Evolutionary conservation across 1,140 invertebrate genomes (phyloP).

Genomic region (Monomorium pharaonis): DNA sequence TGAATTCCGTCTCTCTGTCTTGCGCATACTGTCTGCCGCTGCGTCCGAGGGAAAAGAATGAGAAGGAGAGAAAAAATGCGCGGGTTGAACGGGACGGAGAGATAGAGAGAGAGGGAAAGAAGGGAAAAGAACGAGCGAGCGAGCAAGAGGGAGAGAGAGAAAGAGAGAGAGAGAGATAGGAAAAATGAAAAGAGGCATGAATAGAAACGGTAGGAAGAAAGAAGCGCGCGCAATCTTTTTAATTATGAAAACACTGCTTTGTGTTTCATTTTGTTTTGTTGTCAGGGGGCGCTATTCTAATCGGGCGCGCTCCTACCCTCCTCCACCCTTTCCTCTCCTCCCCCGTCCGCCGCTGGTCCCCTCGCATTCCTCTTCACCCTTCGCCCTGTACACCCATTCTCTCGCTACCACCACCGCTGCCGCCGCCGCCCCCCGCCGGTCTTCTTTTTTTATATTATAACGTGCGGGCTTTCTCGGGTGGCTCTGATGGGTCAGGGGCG

Average conservation of each 20-base stretch:
- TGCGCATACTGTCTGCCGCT: not conserved
- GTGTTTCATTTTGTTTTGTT: constrained; percentile 79
- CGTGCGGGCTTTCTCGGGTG: constrained; percentile 65
- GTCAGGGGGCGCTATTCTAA: constrained; percentile 76
- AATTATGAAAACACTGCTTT: constrained; percentile 79
- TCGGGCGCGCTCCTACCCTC: constrained; percentile 64
- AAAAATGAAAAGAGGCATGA: constrained; percentile 46
- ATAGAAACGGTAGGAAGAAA: constrained; percentile 66
- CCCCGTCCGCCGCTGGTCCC: not conserved
- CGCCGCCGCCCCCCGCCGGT: constrained; percentile 33
- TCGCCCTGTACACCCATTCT: not conserved
- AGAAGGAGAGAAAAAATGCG: constrained; percentile 18
- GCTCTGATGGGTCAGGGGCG: constrained; percentile 63
- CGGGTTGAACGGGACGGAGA: not conserved
- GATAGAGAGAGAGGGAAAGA: not conserved
- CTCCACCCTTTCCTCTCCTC: not conserved
- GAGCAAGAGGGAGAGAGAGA: not conserved
- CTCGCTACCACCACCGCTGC: constrained; percentile 43
- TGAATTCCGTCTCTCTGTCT: constrained; percentile 32
- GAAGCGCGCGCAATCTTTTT: constrained; percentile 77
- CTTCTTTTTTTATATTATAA: constrained; percentile 77
- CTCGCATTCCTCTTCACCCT: constrained; percentile 1
- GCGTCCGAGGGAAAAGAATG: not conserved
- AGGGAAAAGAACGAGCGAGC: too few species aligned
- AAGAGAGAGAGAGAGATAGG: constrained; percentile 56